Evolutionary conservation across 2,113 vertebrate species (phyloP), one percentile per base, ranked within the genome.

Genomic region (Brienomyrus brachyistius): DNA sequence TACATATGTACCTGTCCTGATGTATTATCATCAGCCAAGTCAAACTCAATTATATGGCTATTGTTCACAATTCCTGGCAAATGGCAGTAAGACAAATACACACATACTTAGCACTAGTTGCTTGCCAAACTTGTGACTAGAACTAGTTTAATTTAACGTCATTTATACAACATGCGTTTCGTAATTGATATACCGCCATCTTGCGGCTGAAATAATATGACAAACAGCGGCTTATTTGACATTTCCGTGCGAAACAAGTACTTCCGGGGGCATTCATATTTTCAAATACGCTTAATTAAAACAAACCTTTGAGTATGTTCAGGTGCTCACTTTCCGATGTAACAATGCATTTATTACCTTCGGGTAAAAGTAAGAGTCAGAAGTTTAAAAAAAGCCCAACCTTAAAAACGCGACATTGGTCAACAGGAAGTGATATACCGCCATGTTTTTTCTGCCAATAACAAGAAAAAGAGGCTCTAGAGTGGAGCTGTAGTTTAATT

Each of bases 371-470:
- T 10, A 13, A 47, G 31, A 45, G 19, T 62, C 17, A 47, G 54
- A 45, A 88, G 35, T 62, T 62, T 40, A 6, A 62, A 23, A 31
- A 43, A 43, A 45, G 15, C 3, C 17, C 19, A n/a, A 45, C 54
- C 19, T 27, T 45, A 59, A 21, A n/a, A 59, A 40, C 93, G 90
- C 89, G 27, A 92, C 93, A 52, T 91, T 90, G 94, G 91, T 92
- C 80, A 92, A 93, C 95, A 96, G 96, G 96, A 96, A 96, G 96
- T 94, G 96, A 91, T 95, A 94, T 93, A 91, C 96, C 90, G 95
- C 96, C 96, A 96, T 96, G 94, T 87, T 96, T 96, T 93, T 95
- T 90, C 94, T 94, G 94, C 94, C 95, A 96, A 96, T 95, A 96
- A 96, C 95, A 96, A 96, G 96, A 95, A 92, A 94, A 94, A 92